Conservation (phyloP, 2,797 vertebrate species). For the Knipowitschia caucasica region DNA sequence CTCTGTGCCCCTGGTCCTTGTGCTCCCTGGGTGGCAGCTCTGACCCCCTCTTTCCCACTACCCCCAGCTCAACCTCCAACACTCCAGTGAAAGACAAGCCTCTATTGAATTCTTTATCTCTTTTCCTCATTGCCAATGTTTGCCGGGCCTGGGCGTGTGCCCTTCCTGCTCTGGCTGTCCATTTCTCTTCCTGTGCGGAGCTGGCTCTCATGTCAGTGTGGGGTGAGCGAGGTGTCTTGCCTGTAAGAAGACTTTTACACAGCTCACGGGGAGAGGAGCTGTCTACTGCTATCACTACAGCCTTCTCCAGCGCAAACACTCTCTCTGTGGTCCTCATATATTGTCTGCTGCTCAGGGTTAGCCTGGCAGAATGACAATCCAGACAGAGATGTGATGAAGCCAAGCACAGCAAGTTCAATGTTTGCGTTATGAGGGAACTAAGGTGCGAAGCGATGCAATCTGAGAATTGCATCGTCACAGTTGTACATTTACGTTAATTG, state of each 20-base stretch:
- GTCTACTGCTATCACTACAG: constrained; percentile 54
- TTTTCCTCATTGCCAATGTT: constrained; percentile 40
- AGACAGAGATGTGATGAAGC: not conserved
- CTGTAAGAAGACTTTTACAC: constrained; percentile 52
- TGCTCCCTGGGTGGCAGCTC: constrained; percentile 62
- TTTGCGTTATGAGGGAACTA: not conserved
- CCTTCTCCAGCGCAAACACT: constrained; percentile 33
- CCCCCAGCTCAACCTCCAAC: constrained; percentile 49
- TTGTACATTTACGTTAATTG: too few relatives aligned
- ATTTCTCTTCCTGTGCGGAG: constrained; percentile 56
- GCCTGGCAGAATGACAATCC: constrained; percentile 3
- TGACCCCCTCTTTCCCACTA: constrained; percentile 54
- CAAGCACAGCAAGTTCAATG: not conserved
- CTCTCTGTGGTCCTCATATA: constrained; percentile 6
- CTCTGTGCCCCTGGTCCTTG: constrained; percentile 69
- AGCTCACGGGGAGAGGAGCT: constrained; percentile 55
- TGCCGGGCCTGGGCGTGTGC: constrained; percentile 33
- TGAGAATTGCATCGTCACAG: too few relatives aligned
- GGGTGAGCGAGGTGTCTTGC: constrained; percentile 62
- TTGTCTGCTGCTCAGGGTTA: constrained; percentile 10
- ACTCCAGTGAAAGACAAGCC: constrained; percentile 49
- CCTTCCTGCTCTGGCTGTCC: constrained; percentile 55
- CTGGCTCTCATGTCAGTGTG: constrained; percentile 56
- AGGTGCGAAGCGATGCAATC: not conserved
- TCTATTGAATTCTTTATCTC: constrained; percentile 60